Percentiles rank a stretch among this genome's conserved stretches.
phyloP scores from a whole-genome alignment of 2,797 vertebrate genomes.

The Selene dorsalis region DNA sequence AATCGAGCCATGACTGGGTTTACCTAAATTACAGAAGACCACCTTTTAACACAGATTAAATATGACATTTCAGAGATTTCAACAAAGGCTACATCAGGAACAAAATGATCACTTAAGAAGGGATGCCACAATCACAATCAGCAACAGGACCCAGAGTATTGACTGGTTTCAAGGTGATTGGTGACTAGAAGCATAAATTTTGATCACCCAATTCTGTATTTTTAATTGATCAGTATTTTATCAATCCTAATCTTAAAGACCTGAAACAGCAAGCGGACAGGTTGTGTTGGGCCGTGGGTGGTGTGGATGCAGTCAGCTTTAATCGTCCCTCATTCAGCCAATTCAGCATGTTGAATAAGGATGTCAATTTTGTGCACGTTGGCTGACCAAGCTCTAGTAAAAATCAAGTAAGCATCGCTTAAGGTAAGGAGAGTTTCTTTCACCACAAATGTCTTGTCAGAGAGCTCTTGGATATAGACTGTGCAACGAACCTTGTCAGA shows the following conservation, averaged over 20 bases:
- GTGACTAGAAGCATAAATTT: no score
- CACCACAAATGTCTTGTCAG: neutral
- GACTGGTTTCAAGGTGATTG: no score
- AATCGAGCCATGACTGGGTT: neutral
- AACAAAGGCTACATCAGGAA: neutral
- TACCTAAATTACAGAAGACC: constrained; percentile 1
- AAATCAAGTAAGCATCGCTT: neutral
- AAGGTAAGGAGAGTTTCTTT: neutral
- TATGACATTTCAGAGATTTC: constrained; percentile 1
- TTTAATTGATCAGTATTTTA: no score
- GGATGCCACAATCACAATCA: no score
- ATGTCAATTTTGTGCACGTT: neutral
- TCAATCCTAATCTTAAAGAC: neutral
- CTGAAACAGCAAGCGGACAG: neutral
- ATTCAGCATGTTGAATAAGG: neutral
- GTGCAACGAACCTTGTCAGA: neutral
- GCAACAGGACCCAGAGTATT: no score
- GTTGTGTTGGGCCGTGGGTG: neutral
- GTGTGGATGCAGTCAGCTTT: neutral
- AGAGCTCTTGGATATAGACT: neutral
- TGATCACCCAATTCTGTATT: no score
- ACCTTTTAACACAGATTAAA: neutral
- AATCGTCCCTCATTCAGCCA: neutral
- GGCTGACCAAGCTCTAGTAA: neutral
- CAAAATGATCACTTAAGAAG: neutral